A percentile compares a stretch with the other conserved stretches of the same genome.
Conservation (phyloP, 2,113 vertebrate genomes). For the Gadus macrocephalus region DNA sequence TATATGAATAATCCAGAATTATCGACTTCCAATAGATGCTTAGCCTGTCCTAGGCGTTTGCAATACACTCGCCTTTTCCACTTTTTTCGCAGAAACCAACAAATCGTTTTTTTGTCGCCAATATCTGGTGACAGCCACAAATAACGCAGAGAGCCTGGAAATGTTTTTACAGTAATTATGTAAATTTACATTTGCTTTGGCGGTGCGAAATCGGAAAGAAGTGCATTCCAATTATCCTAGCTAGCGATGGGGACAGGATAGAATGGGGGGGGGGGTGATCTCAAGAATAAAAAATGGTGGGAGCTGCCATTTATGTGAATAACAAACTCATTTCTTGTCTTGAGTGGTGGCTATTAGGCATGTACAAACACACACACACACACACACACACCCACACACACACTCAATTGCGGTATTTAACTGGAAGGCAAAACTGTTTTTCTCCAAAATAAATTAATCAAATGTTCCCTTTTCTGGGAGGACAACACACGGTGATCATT, state of each 20-base stretch:
- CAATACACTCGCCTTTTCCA: slow-evolving; percentile 22
- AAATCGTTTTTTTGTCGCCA: slow-evolving; percentile 32
- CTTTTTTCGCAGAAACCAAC: slow-evolving; percentile 18
- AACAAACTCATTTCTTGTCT: neutral
- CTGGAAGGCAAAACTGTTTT: too few species aligned
- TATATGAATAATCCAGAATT: too few species aligned
- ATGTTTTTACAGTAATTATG: slow-evolving; percentile 67
- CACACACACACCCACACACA: neutral
- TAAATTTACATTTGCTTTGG: slow-evolving; percentile 66
- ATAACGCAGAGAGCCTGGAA: slow-evolving; percentile 36
- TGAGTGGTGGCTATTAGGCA: neutral
- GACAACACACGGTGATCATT: neutral
- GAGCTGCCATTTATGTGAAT: slow-evolving; percentile 35
- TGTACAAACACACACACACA: neutral
- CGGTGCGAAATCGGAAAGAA: slow-evolving; percentile 58
- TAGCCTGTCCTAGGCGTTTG: slow-evolving; percentile 1
- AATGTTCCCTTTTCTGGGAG: too few species aligned
- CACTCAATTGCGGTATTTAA: too few species aligned
- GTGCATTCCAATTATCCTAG: slow-evolving; percentile 65
- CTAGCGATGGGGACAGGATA: slow-evolving; percentile 26
- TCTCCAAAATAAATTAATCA: too few species aligned
- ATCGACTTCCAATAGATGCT: too few species aligned
- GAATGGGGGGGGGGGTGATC: slow-evolving; percentile 16
- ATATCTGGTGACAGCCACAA: slow-evolving; percentile 52
- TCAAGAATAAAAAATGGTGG: slow-evolving; percentile 21